Evolutionary conservation across 1,140 invertebrate genomes (phyloP), one percentile per base, ranked within the genome.

Genomic region (Lepidurus arcticus): DNA sequence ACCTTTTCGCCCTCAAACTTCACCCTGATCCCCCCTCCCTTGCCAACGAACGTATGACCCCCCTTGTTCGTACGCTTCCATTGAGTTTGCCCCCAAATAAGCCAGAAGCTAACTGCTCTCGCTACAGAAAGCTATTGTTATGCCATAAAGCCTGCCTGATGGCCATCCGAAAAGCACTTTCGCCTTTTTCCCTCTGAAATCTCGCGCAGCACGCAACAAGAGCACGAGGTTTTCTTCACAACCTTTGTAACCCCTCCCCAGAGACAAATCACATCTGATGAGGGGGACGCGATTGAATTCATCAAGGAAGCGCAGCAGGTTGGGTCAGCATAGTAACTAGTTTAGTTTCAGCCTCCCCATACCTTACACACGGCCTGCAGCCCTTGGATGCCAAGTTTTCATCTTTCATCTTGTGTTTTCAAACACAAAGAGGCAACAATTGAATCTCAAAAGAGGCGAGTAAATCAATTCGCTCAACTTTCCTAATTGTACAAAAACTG

Each of bases 181-280:
- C 53, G 16, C n/a, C 21, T 1, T 21, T 65, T 65, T 21, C 16
- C 53, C 21, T 65, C 21, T 21, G 34, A 34, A 34, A 21, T 65
- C 16, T 13, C 6, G 53, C 53, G 53, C 53, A 65, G 16, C 53
- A 9, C 13, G 53, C 13, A 13, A 13, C 21, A 7, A 9, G 13
- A 9, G 21, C 16, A 13, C 16, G 16, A 4, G 53, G n/a, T 13
- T 65, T 65, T 21, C 53, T 65, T 9, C 13, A 65, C 53, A 9
- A 5, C 53, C 21, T 65, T 65, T 65, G 53, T 65, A n/a, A 7
- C 53, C 53, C 53, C 53, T 65, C 53, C 53, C 53, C 21, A 65
- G 53, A 65, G 53, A 65, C 53, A 65, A 65, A 65, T 65, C 53
- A 65, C 53, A n/a, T 65, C 53, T 65, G 53, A 65, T 65, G 53